A percentile compares a stretch with the other conserved stretches of the same genome.
phyloP scores from a whole-genome alignment of 2,113 vertebrate species.

The Mastomys coucha region DNA sequence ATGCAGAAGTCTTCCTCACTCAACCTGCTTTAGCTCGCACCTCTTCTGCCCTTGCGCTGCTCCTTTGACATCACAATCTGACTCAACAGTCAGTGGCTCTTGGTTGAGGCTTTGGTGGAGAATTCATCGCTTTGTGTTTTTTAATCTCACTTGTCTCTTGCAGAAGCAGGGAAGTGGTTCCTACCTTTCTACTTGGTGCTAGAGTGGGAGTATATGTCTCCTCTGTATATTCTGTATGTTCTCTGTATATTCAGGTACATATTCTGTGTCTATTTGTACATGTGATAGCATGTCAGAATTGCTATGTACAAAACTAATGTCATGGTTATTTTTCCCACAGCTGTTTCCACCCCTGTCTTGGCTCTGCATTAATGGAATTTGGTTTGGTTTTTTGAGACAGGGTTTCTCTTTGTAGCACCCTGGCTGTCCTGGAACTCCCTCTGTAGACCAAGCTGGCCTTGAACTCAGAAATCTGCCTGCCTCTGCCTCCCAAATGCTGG shows the following conservation, averaged over 20 bases:
- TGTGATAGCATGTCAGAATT: constrained; percentile 33
- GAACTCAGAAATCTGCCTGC: no score
- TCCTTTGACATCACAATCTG: constrained; percentile 2
- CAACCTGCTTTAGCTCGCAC: neutral
- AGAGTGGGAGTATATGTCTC: neutral
- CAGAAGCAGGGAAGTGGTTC: neutral
- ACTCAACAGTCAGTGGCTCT: neutral
- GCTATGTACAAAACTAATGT: neutral
- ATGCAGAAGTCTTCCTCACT: neutral
- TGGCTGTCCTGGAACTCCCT: no score
- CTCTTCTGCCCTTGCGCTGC: neutral
- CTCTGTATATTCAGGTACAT: neutral
- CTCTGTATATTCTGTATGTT: neutral
- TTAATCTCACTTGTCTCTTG: neutral
- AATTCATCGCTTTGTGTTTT: neutral
- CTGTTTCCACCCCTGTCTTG: neutral
- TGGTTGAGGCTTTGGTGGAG: neutral
- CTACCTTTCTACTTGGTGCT: neutral
- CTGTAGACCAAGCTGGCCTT: no score
- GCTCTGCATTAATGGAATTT: neutral
- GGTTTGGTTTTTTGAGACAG: no score
- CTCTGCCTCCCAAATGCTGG: no score
- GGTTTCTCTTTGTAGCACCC: no score
- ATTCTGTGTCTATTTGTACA: neutral
- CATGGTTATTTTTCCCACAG: neutral